Evolutionary conservation across 2,797 vertebrate species (phyloP).

Genomic region (Chiloscyllium punctatum): DNA sequence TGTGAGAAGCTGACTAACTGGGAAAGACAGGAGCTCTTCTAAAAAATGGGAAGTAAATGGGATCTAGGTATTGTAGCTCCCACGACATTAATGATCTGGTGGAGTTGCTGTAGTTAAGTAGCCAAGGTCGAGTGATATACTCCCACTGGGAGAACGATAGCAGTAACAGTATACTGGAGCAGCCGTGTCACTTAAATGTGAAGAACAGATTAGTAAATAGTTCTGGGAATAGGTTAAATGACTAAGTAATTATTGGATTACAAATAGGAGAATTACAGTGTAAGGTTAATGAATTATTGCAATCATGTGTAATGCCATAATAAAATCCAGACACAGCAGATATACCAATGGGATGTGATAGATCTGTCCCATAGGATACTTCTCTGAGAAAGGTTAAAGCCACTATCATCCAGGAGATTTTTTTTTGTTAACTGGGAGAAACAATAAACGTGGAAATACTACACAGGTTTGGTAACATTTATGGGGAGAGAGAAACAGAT

Average conservation of each 20-base stretch:
- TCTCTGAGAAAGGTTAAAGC: neutral
- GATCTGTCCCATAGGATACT: neutral
- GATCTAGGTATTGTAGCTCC: neutral
- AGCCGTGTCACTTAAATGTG: conserved; percentile 7
- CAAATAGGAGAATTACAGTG: neutral
- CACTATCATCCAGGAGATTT: neutral
- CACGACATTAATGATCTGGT: neutral
- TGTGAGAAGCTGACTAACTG: neutral
- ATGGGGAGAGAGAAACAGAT: neutral
- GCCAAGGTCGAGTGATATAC: neutral
- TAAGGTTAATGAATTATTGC: conserved; percentile 10
- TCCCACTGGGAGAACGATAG: conserved; percentile 1
- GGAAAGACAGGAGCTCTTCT: neutral
- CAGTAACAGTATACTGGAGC: conserved; percentile 35
- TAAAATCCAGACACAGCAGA: neutral
- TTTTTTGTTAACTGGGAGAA: neutral
- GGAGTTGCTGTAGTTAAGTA: neutral
- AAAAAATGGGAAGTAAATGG: neutral
- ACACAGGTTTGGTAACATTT: neutral
- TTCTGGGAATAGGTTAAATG: conserved; percentile 33
- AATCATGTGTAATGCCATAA: conserved; percentile 21
- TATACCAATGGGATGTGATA: conserved; percentile 14
- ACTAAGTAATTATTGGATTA: conserved; percentile 32
- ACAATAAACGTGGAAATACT: neutral
- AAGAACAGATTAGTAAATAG: conserved; percentile 26